Percentiles rank a stretch among this genome's conserved stretches.
Evolutionary conservation across 2,888 invertebrate genomes (phyloP).

Genomic region (Lucinisca nassula): DNA sequence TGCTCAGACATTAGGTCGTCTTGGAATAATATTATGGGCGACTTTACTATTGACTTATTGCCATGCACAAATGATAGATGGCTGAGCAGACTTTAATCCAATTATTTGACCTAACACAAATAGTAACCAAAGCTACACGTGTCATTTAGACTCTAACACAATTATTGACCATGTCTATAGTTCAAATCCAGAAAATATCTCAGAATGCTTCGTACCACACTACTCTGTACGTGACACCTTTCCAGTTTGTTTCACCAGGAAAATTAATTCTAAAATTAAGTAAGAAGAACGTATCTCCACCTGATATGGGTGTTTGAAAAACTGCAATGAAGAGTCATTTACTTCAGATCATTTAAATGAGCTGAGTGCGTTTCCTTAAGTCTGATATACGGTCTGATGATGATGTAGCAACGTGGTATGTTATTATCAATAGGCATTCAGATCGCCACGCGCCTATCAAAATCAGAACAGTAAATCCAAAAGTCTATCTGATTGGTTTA

Average conservation of each 20-base stretch:
- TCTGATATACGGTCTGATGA: not conserved
- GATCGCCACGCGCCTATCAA: not conserved
- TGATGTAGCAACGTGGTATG: not conserved
- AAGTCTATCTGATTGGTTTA: no score
- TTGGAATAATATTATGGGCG: no score
- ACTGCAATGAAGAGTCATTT: not conserved
- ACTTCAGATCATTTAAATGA: not conserved
- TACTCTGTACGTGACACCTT: not conserved
- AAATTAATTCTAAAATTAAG: not conserved
- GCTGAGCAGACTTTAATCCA: no score
- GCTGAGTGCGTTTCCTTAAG: not conserved
- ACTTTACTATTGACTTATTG: no score
- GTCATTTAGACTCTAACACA: no score
- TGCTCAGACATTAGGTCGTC: no score
- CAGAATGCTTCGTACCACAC: not conserved
- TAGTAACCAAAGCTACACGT: no score
- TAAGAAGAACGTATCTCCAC: not conserved
- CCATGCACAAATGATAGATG: no score
- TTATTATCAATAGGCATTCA: not conserved
- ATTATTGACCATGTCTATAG: no score
- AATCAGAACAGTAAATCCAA: not conserved
- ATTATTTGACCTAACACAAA: no score
- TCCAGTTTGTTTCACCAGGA: conserved; percentile 5
- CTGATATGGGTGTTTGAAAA: not conserved
- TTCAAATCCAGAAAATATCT: not conserved